Conservation (phyloP, 2,113 vertebrate genomes). For the Hyperoodon ampullatus region DNA sequence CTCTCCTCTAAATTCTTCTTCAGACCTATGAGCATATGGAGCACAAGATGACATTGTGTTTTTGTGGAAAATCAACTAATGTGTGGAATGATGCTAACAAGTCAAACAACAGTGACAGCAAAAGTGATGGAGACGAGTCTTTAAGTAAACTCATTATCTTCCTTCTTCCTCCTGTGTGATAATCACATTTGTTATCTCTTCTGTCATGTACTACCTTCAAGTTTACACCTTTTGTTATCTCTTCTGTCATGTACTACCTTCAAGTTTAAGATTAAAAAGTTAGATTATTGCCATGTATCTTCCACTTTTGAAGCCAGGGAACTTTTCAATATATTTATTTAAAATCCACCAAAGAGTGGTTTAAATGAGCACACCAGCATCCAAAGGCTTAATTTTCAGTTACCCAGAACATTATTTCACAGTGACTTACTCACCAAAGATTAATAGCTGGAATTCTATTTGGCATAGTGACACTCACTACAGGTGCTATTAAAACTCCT, state of each 20-base stretch:
- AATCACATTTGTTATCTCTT: neutral
- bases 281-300: neutral
- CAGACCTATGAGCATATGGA: neutral
- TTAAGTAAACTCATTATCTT: neutral
- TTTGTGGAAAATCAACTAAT: neutral
- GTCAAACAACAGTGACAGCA: neutral
- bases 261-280: slow-evolving; percentile 12
- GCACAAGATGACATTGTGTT: neutral
- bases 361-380: neutral
- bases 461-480: neutral
- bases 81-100: neutral
- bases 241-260: neutral
- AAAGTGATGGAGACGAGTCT: neutral
- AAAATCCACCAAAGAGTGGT: neutral
- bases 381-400: slow-evolving; percentile 7
- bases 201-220: neutral
- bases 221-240: neutral
- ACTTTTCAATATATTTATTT: neutral
- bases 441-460: neutral
- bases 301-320: neutral
- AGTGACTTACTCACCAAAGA: neutral
- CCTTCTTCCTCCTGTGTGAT: neutral
- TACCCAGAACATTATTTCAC: neutral
- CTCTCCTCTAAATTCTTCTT: slow-evolving; percentile 33
- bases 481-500: neutral